phyloP scores from a whole-genome alignment of 2,888 invertebrate genomes.

The Blastobasis adustella region DNA sequence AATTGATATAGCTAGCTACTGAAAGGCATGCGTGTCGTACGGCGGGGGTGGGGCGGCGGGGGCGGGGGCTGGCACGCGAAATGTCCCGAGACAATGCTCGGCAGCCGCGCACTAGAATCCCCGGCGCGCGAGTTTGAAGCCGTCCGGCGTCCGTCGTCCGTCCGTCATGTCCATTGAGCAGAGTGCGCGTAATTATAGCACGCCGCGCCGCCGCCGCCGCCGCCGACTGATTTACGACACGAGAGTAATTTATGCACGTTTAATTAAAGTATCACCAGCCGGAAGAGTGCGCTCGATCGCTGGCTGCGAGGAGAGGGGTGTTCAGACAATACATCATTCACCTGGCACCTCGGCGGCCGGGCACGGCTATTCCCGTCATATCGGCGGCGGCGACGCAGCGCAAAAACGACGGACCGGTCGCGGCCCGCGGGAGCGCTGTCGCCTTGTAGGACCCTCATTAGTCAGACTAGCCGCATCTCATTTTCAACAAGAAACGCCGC shows the following conservation, averaged over 20 bases:
- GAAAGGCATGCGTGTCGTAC: background rate
- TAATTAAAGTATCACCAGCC: slow-evolving; percentile 65
- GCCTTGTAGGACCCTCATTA: slow-evolving; percentile 30
- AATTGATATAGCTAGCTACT: background rate
- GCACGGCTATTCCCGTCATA: background rate
- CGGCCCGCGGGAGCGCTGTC: slow-evolving; percentile 4
- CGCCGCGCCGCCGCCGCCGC: slow-evolving; percentile 18
- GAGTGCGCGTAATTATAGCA: slow-evolving; percentile 29
- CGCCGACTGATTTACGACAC: slow-evolving; percentile 57
- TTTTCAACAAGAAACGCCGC: no score
- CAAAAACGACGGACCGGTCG: background rate
- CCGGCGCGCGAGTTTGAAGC: slow-evolving; percentile 38
- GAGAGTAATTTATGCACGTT: slow-evolving; percentile 56
- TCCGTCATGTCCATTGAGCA: slow-evolving; percentile 36
- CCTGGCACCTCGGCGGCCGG: background rate
- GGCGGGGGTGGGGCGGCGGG: background rate
- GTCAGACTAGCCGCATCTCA: slow-evolving; percentile 18
- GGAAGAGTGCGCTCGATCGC: slow-evolving; percentile 33
- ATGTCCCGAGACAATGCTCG: slow-evolving; percentile 23
- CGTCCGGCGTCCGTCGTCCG: slow-evolving; percentile 16
- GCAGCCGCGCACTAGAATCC: slow-evolving; percentile 32
- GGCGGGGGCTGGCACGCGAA: slow-evolving; percentile 10
- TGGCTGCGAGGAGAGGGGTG: no score
- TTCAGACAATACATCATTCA: background rate
- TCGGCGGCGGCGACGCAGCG: background rate